Conservation (phyloP, 2,113 vertebrate species). For the Peucedramus taeniatus region DNA sequence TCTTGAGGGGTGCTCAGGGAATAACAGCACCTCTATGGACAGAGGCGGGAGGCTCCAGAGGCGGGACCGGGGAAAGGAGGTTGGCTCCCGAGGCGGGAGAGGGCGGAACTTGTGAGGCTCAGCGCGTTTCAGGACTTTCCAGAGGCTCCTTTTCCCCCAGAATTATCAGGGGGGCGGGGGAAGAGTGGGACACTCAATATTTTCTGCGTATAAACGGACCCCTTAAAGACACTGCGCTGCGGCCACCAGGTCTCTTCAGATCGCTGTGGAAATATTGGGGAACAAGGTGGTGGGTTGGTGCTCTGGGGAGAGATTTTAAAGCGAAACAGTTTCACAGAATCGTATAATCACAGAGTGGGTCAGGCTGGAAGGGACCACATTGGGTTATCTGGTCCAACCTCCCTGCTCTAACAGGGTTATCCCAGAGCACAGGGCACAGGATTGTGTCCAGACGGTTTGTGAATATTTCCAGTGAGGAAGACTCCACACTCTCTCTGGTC, state of each 20-base stretch:
- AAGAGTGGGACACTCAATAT: neutral
- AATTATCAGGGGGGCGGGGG: fast-evolving
- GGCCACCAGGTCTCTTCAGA: neutral
- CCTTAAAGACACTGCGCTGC: neutral
- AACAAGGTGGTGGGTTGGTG: too few species aligned
- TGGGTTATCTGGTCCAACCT: neutral
- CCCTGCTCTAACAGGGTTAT: neutral
- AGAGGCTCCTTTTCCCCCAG: neutral
- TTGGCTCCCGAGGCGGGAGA: fast-evolving
- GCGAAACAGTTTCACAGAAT: neutral
- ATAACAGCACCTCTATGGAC: neutral
- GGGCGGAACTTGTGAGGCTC: neutral
- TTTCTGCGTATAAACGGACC: neutral
- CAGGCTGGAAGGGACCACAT: neutral
- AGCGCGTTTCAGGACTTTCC: neutral
- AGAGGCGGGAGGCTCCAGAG: neutral
- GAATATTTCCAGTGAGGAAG: neutral
- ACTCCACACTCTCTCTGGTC: neutral
- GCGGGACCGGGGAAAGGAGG: neutral
- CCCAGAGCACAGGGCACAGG: neutral
- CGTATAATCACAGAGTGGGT: neutral
- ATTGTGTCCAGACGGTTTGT: too few species aligned
- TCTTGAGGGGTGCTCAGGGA: neutral
- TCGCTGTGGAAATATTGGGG: too few species aligned
- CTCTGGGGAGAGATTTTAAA: neutral